Percentiles rank a stretch among this genome's conserved stretches.
phyloP scores from a whole-genome alignment of 2,113 vertebrate species.

The Orycteropus afer region DNA sequence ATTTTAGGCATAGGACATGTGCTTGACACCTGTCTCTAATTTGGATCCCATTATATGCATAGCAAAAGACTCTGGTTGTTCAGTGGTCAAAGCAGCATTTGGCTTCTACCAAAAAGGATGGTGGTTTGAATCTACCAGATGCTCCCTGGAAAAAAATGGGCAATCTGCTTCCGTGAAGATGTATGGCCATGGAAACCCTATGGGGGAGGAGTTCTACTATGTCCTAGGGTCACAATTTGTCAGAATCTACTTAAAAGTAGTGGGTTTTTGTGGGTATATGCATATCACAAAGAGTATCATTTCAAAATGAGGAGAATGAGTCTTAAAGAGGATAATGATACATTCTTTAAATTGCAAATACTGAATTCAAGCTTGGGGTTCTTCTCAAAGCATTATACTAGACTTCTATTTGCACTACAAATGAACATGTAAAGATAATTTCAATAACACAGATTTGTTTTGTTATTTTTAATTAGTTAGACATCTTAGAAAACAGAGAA shows the following conservation, averaged over 20 bases:
- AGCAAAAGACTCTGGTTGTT: too few species aligned
- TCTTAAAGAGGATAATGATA: not conserved
- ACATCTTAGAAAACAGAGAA: not conserved
- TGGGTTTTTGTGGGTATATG: not conserved
- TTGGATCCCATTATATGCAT: not conserved
- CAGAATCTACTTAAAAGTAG: not conserved
- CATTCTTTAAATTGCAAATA: not conserved
- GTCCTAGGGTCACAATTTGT: not conserved
- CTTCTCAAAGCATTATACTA: not conserved
- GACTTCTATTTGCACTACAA: not conserved
- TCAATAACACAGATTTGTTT: not conserved
- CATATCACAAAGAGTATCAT: not conserved
- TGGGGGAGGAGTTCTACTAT: too few species aligned
- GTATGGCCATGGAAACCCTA: not conserved
- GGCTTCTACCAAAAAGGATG: too few species aligned
- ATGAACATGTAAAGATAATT: not conserved
- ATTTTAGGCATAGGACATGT: not conserved
- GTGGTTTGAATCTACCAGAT: too few species aligned
- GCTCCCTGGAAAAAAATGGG: not conserved
- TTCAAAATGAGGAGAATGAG: not conserved
- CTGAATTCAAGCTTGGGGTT: not conserved
- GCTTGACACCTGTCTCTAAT: not conserved
- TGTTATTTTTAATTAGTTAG: slow-evolving; percentile 8
- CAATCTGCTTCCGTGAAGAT: not conserved
- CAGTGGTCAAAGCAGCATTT: too few species aligned